Base-by-base conservation (phyloP, 2,797 vertebrate genomes). In the Kryptopterus vitreolus region DNA sequence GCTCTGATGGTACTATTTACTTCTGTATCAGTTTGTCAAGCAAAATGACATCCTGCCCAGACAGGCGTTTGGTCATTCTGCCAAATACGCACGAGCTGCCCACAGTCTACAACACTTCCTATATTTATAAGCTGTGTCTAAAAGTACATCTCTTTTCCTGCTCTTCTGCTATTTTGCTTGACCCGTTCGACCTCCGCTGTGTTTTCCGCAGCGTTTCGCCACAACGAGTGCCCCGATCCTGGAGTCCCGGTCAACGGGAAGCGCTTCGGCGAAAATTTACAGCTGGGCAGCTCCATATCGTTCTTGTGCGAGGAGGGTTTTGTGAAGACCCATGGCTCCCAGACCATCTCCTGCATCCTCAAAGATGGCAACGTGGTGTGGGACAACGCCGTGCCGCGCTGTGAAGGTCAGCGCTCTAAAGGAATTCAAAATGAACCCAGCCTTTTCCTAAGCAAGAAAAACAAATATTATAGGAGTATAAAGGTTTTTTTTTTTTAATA, bases 291-390 rank as follows among this genome's bases (percentile, higher is more conserved):
- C 83, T 98, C 98, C 0, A 96, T 99, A 86, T 99, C 97, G 2
- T 99, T 99, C 89, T 90, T 99, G 9, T 99, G 98, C 0, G 97
- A 99, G 0, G 97, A 99, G 81, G 98, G 98, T 33, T 99, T 99
- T 76, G 94, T 98, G 0, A 94, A 97, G 85, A 99, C 97, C 0
- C 96, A 99, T 0, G 98, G 98, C 87, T 96, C 97, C 0, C 96
- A 99, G 83, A 99, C 94, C 46, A 87, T 99, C 88, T 97, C 98
- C 79, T 99, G 98, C 80, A 93, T 99, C 83, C 90, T 99, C 83
- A 98, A 99, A 89, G 98, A 99, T 26, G 98, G 98, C 33, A 99
- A 93, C 0, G 97, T 99, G 82, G 96, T 98, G 65, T 99, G 98
- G 98, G 96, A 98, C 89, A 98, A 96, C 0, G 95, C 97, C 0